Percentiles rank a stretch among this genome's conserved stretches.
Conservation (phyloP, 1,140 invertebrate species). For the Steinernema khuongi region DNA sequence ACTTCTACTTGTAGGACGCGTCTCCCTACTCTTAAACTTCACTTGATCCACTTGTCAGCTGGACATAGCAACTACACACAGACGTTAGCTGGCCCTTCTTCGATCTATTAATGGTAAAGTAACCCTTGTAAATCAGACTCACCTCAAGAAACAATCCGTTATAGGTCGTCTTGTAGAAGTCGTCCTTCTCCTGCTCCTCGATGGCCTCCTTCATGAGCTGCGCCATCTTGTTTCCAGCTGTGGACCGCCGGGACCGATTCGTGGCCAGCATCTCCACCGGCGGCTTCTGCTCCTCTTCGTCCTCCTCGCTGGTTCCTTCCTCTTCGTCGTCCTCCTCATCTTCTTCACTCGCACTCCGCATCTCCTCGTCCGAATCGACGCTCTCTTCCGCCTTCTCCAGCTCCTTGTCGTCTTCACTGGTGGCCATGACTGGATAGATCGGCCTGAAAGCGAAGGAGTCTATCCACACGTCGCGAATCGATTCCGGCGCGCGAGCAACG, state of each 20-base stretch:
- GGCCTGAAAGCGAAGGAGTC: background rate
- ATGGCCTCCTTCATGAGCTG: slow-evolving; percentile 5
- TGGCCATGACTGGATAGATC: background rate
- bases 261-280: background rate
- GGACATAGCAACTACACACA: too few relatives aligned
- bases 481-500: slow-evolving; percentile 5
- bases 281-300: background rate
- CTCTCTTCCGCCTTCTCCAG: background rate
- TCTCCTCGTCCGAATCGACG: slow-evolving; percentile 19
- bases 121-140: background rate
- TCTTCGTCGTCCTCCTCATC: slow-evolving; percentile 20
- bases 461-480: background rate
- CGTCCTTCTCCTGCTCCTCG: slow-evolving; percentile 11
- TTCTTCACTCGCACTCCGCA: slow-evolving; percentile 11
- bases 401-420: background rate
- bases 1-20: too few relatives aligned
- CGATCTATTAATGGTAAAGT: background rate
- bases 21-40: too few relatives aligned
- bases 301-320: slow-evolving; percentile 11
- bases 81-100: too few relatives aligned
- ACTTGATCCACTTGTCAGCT: too few relatives aligned
- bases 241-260: background rate
- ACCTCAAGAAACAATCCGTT: background rate
- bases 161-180: slow-evolving; percentile 1
- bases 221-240: slow-evolving; percentile 7